These are phyloP conservation scores for Punctoribates punctum DNA, from an alignment of 2,888 invertebrate species.

Conservation along the genomic window DNA sequence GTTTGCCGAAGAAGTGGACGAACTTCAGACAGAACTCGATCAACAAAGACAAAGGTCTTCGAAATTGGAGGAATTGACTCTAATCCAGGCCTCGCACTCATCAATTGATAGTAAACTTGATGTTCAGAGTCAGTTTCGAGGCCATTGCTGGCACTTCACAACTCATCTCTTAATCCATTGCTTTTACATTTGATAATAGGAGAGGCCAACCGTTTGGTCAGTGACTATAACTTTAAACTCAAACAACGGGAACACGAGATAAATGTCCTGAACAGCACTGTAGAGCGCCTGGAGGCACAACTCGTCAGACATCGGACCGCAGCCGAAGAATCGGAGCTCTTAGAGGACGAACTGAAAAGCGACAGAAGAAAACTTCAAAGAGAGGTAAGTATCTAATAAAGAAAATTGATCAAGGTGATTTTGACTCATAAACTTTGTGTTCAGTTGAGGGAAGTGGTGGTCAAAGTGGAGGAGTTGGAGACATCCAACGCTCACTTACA, in stretches of 20 bases:
- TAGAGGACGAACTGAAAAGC: slow-evolving; percentile 89
- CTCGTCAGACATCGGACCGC: slow-evolving; percentile 86
- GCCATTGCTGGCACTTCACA: no score
- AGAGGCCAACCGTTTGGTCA: slow-evolving; percentile 82
- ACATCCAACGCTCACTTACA: slow-evolving; percentile 93
- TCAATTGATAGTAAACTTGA: slow-evolving; percentile 34
- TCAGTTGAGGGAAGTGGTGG: slow-evolving; percentile 86
- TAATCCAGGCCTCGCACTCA: neutral
- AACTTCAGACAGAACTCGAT: slow-evolving; percentile 32
- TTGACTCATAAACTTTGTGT: neutral
- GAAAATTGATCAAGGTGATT: no score
- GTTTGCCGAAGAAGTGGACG: slow-evolving; percentile 7
- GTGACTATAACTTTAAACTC: slow-evolving; percentile 90
- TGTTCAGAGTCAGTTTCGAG: slow-evolving; percentile 33
- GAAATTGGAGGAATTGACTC: slow-evolving; percentile 19
- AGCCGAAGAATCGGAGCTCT: slow-evolving; percentile 86
- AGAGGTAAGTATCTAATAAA: slow-evolving; percentile 68
- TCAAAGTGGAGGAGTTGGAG: slow-evolving; percentile 88
- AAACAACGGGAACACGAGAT: slow-evolving; percentile 98
- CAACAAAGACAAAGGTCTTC: slow-evolving; percentile 19
- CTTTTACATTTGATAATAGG: slow-evolving; percentile 58
- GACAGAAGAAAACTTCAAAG: slow-evolving; percentile 88
- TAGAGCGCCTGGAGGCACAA: slow-evolving; percentile 90
- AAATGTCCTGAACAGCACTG: slow-evolving; percentile 86
- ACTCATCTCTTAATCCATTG: no score